Conservation (phyloP, 2,797 vertebrate species). For the Tapirus indicus region DNA sequence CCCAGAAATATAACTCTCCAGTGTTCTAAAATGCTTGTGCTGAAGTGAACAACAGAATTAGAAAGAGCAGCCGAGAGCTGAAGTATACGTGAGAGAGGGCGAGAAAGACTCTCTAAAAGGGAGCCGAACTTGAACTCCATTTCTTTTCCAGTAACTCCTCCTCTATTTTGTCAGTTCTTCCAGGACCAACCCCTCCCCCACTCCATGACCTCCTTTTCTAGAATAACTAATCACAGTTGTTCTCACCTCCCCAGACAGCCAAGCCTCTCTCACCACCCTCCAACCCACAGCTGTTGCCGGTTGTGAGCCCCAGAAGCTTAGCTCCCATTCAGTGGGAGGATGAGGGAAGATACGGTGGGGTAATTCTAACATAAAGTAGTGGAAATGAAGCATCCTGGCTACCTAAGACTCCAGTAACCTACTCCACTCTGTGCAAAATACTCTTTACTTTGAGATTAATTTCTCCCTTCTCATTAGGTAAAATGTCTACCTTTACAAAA, state of each 20-base stretch:
- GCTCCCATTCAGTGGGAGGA: neutral
- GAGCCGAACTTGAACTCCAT: slow-evolving; percentile 27
- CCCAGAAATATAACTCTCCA: neutral
- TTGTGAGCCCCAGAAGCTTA: neutral
- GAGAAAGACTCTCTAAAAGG: neutral
- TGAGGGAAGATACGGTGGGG: neutral
- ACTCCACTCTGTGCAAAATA: neutral
- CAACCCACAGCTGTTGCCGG: neutral
- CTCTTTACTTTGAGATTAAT: neutral
- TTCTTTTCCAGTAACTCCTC: slow-evolving; percentile 14
- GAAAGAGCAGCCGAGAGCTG: neutral
- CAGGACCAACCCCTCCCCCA: neutral
- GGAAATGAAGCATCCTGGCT: neutral
- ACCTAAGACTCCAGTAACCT: neutral
- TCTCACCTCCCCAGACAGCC: neutral
- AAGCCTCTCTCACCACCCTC: neutral
- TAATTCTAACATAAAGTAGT: neutral
- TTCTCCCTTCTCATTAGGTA: neutral
- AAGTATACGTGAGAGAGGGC: neutral
- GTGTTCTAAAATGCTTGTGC: slow-evolving; percentile 41
- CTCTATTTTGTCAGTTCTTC: neutral
- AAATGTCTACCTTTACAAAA: slow-evolving; percentile 23
- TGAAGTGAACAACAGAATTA: slow-evolving; percentile 5
- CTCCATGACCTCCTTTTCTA: slow-evolving; percentile 5
- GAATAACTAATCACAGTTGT: slow-evolving; percentile 19